Evolutionary conservation across 2,888 invertebrate species (phyloP).

Genomic region (Itoplectis maculator): DNA sequence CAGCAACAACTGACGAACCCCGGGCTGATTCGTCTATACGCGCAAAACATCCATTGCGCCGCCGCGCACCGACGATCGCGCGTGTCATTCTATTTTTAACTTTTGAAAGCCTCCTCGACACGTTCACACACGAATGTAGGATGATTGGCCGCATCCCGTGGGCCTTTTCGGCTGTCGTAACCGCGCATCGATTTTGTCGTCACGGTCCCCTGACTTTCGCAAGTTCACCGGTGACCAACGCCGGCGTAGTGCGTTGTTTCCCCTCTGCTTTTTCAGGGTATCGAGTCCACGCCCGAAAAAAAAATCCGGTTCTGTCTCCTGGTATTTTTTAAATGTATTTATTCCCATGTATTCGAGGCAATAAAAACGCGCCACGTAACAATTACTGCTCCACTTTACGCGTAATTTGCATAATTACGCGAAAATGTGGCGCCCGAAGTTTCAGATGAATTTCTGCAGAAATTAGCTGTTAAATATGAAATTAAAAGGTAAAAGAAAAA

Average conservation of each 20-base stretch:
- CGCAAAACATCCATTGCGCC: constrained; percentile 19
- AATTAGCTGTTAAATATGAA: too few species aligned
- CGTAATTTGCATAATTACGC: too few species aligned
- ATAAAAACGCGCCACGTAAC: background rate
- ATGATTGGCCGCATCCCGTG: constrained; percentile 61
- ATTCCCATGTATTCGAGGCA: background rate
- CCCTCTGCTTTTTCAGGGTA: background rate
- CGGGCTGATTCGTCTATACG: constrained; percentile 15
- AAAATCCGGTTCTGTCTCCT: background rate
- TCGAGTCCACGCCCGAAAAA: constrained; percentile 11
- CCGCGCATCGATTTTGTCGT: constrained; percentile 38
- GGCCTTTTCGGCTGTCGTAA: constrained; percentile 51
- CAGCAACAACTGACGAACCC: constrained; percentile 18
- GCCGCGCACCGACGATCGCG: constrained; percentile 39
- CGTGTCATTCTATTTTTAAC: constrained; percentile 62
- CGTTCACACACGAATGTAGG: constrained; percentile 26
- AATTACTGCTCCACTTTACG: background rate
- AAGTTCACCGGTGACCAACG: constrained; percentile 21
- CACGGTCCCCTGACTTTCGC: constrained; percentile 26
- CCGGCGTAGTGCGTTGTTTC: background rate
- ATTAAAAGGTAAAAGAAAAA: too few species aligned
- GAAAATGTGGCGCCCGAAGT: too few species aligned
- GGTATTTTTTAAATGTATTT: background rate
- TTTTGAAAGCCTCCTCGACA: constrained; percentile 55
- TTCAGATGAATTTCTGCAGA: too few species aligned